phyloP scores from a whole-genome alignment of 1,140 invertebrate genomes.

The Drosophila chauvacae region DNA sequence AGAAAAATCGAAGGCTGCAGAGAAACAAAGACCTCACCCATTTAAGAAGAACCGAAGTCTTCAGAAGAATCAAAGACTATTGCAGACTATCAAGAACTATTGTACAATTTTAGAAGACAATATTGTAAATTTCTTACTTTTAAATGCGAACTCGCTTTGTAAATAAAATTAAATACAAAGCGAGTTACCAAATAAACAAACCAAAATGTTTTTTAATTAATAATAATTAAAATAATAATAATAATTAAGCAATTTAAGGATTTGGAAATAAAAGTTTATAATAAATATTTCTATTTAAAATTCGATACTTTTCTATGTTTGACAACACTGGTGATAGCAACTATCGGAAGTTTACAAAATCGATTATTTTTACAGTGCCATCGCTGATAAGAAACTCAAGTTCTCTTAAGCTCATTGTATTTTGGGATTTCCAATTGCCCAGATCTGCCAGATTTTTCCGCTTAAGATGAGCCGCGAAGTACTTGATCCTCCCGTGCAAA shows the following conservation, averaged over 20 bases:
- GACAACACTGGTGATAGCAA: background rate
- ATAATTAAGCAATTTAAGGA: too few species aligned
- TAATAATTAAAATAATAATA: too few species aligned
- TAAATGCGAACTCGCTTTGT: background rate
- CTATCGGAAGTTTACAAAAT: background rate
- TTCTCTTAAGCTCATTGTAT: background rate
- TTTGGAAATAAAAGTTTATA: background rate
- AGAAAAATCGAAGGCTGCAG: background rate
- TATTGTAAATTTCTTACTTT: too few species aligned
- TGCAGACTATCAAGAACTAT: background rate
- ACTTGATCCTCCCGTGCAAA: constrained; percentile 57
- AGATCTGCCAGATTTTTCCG: background rate
- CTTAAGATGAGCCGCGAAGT: constrained; percentile 73
- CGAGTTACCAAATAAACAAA: too few species aligned
- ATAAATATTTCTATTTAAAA: background rate
- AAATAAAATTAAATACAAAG: background rate
- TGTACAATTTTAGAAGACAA: background rate
- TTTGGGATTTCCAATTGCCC: constrained; percentile 3
- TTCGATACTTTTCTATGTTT: background rate
- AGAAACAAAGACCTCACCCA: background rate
- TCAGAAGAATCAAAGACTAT: background rate
- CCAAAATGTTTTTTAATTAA: too few species aligned
- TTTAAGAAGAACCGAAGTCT: background rate
- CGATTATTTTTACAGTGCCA: background rate
- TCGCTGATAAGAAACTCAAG: background rate